These are phyloP conservation scores for Cynopterus sphinx DNA, from an alignment of 2,797 vertebrate genomes.

Conservation along the genomic window DNA sequence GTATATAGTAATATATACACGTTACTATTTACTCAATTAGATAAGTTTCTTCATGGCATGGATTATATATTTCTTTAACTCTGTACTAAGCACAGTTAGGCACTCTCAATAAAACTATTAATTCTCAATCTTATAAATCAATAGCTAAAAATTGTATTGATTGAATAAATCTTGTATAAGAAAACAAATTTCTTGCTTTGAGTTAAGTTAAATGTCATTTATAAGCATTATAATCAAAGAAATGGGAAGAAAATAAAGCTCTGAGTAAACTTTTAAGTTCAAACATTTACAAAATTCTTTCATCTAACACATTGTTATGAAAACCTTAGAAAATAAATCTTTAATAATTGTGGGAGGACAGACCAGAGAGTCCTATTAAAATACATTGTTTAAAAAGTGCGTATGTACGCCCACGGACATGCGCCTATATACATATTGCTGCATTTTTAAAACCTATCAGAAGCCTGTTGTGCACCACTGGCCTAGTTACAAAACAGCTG, in stretches of 20 bases:
- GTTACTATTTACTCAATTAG: background rate
- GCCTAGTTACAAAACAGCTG: background rate
- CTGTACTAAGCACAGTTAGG: background rate
- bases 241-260: slow-evolving; percentile 31
- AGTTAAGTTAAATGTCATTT: slow-evolving; percentile 29
- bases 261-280: background rate
- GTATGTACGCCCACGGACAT: background rate
- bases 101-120: background rate
- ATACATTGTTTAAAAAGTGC: background rate
- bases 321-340: slow-evolving; percentile 4
- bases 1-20: background rate
- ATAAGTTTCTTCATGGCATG: background rate
- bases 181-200: background rate
- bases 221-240: slow-evolving; percentile 31
- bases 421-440: background rate
- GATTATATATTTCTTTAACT: slow-evolving; percentile 9
- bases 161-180: background rate
- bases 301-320: background rate
- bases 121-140: slow-evolving; percentile 20
- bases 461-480: background rate
- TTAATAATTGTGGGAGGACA: background rate
- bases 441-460: slow-evolving; percentile 13
- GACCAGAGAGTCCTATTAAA: background rate
- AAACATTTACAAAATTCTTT: slow-evolving; percentile 40
- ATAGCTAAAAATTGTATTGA: slow-evolving; percentile 6